A percentile compares a stretch with the other conserved stretches of the same genome.
Evolutionary conservation across 1,140 invertebrate genomes (phyloP).

Genomic region (Heliothis subflexa): DNA sequence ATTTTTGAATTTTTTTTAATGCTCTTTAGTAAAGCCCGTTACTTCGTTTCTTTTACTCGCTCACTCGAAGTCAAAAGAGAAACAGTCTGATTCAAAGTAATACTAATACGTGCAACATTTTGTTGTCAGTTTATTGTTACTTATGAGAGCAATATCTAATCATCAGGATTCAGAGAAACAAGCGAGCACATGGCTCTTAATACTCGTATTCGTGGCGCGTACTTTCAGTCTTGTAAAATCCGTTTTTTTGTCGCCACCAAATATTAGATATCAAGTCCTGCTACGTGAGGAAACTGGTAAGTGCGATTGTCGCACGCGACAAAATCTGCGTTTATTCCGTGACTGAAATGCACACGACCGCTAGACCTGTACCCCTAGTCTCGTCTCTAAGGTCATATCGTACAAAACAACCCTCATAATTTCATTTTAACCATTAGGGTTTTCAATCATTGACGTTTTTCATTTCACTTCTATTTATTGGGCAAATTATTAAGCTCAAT

Average conservation of each 20-base stretch:
- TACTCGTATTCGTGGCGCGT: conserved; percentile 46
- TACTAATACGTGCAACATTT: background rate
- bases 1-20: too few species aligned
- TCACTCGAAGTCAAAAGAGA: too few species aligned
- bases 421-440: conserved; percentile 1
- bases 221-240: conserved; percentile 50
- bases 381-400: conserved; percentile 32
- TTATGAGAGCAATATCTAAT: background rate
- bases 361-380: conserved; percentile 38
- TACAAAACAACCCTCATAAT: background rate
- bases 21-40: too few species aligned
- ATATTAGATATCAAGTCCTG: conserved; percentile 59
- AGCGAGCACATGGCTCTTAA: background rate
- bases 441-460: background rate
- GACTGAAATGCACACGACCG: conserved; percentile 28
- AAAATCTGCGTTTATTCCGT: conserved; percentile 44
- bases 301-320: conserved; percentile 6
- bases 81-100: too few species aligned
- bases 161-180: background rate
- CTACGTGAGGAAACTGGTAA: conserved; percentile 51
- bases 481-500: conserved; percentile 1
- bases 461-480: background rate
- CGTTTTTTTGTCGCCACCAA: conserved; percentile 58
- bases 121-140: background rate
- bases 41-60: too few species aligned